phyloP scores from a whole-genome alignment of 2,888 invertebrate genomes.

The Gasteruption jaculator region DNA sequence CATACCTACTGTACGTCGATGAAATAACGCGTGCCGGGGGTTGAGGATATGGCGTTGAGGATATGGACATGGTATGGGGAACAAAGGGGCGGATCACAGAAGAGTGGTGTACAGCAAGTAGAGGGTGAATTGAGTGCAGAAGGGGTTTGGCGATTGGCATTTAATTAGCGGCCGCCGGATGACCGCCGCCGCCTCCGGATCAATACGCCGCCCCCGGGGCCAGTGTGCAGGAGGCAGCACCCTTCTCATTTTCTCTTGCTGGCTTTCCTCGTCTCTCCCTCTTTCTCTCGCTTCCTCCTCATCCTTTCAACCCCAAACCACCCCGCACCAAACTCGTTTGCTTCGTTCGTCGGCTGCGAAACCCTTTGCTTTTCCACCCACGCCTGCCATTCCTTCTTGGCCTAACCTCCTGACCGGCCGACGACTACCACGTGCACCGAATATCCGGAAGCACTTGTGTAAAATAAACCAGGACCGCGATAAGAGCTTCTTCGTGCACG shows the following conservation, averaged over 20 bases:
- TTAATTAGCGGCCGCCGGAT: constrained; percentile 52
- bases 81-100: constrained; percentile 37
- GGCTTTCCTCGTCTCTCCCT: constrained; percentile 24
- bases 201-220: constrained; percentile 50
- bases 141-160: constrained; percentile 49
- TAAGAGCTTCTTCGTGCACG: no score
- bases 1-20: constrained; percentile 27
- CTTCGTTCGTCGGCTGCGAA: constrained; percentile 27
- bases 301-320: constrained; percentile 23
- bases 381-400: constrained; percentile 29
- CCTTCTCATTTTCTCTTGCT: constrained; percentile 18
- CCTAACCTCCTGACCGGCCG: constrained; percentile 40
- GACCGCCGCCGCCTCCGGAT: constrained; percentile 51
- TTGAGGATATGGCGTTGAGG: constrained; percentile 26
- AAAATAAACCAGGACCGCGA: constrained; percentile 42
- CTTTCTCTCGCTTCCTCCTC: constrained; percentile 24
- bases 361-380: constrained; percentile 29
- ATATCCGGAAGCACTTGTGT: constrained; percentile 45
- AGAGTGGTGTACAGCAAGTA: constrained; percentile 34
- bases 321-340: constrained; percentile 33
- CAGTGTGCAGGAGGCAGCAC: constrained; percentile 48
- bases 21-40: constrained; percentile 25
- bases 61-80: constrained; percentile 27
- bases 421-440: constrained; percentile 38
- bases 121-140: constrained; percentile 42